Evolutionary conservation across 2,888 invertebrate species (phyloP), one percentile per base, ranked within the genome.

Genomic region (Smittia aterrima): DNA sequence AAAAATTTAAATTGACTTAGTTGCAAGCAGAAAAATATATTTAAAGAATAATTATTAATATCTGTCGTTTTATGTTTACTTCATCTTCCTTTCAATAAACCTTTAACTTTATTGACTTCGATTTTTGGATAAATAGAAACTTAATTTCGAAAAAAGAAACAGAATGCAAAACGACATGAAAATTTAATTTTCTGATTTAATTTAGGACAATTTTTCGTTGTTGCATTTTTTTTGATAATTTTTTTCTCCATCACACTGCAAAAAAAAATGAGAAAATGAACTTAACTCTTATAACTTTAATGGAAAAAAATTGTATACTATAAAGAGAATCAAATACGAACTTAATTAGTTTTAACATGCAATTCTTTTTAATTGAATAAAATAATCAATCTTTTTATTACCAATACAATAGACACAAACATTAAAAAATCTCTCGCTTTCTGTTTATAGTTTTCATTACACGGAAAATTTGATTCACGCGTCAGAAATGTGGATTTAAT

Each of bases 291-390:
- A 66, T 47, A 53, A 22, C 25, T 70, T 66, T 66, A 66, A 66
- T 64, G 27, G 64, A 32, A 70, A 58, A 72, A 74, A 66, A 66
- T 74, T 74, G 74, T 74, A 74, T 74, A 74, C 74, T 74, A 74
- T 74, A 32, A 27, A 74, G 62, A 54, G 32, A 74, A 74, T 74
- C 74, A 74, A 74, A 74, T 74, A 67, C 74, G 74, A 74, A 66
- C 64, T 66, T 66, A 64, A 74, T 74, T 74, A 66, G 64, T 74
- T 66, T 74, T 74, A 74, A 74, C 66, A 66, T 66, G 66, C 74
- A 41, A 74, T 58, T 72, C 62, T 58, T 40, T 72, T 66, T 74
- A 66, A 64, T 66, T 66, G 27, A 74, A 66, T 27, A 41, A 70
- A 72, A 72, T 47, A 72, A 70, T 47, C 24, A 70, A 47, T n/a